Conservation (phyloP, 2,797 vertebrate species). For the Telmatherina bonti region DNA sequence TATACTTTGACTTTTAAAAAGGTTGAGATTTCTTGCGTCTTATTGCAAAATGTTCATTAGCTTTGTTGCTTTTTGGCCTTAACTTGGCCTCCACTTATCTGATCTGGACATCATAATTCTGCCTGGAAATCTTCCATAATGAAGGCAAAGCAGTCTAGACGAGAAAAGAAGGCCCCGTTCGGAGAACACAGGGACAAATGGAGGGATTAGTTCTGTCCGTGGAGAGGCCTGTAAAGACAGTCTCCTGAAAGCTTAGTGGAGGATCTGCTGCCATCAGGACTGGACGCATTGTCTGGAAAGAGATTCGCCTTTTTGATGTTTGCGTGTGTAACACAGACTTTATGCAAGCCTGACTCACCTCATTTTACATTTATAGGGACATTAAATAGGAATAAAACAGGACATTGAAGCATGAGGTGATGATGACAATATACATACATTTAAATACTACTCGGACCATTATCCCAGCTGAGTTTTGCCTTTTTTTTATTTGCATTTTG, state of each 20-base stretch:
- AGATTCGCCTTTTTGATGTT: slow-evolving; percentile 56
- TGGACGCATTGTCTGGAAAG: slow-evolving; percentile 43
- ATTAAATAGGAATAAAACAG: background rate
- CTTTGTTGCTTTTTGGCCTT: background rate
- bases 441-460: slow-evolving; percentile 3
- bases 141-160: slow-evolving; percentile 4
- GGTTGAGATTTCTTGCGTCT: background rate
- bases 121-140: background rate
- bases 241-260: slow-evolving; percentile 27
- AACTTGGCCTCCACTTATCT: background rate
- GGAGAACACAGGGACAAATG: slow-evolving; percentile 23
- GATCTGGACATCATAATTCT: background rate
- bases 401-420: background rate
- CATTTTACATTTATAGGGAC: slow-evolving; percentile 32
- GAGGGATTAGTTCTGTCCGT: slow-evolving; percentile 50
- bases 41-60: background rate
- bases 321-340: slow-evolving; percentile 32
- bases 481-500: too few species aligned
- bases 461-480: slow-evolving; percentile 9
- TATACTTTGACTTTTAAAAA: background rate
- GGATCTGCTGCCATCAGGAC: slow-evolving; percentile 33
- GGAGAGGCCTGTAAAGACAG: slow-evolving; percentile 1
- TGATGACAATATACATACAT: background rate
- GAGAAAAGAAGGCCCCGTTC: slow-evolving; percentile 1
- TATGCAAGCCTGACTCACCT: slow-evolving; percentile 49